Evolutionary conservation across 2,888 invertebrate genomes (phyloP).

Genomic region (Spodoptera exigua): DNA sequence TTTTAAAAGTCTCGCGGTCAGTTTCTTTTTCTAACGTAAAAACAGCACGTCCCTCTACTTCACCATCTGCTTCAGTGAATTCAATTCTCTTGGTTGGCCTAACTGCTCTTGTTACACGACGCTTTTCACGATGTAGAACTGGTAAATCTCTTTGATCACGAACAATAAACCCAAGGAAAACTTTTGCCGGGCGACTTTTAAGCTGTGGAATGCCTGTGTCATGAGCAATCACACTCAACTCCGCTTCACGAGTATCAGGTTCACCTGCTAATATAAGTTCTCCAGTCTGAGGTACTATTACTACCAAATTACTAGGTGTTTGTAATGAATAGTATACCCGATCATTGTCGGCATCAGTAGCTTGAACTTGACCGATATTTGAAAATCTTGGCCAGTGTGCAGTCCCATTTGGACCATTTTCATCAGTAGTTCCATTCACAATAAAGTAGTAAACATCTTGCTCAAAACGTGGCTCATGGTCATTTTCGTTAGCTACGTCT

Average conservation of each 20-base stretch:
- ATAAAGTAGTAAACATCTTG: constrained; percentile 94
- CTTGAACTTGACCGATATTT: constrained; percentile 95
- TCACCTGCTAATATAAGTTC: constrained; percentile 95
- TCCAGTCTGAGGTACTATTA: constrained; percentile 97
- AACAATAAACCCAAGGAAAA: constrained; percentile 92
- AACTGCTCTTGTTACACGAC: constrained; percentile 96
- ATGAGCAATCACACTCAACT: constrained; percentile 94
- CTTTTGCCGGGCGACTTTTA: constrained; percentile 92
- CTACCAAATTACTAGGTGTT: constrained; percentile 94
- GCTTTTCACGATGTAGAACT: constrained; percentile 92
- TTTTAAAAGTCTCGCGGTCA: constrained; percentile 97
- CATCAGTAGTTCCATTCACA: constrained; percentile 90
- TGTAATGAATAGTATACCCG: constrained; percentile 95
- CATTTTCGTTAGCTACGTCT: constrained; percentile 95
- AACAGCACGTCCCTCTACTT: constrained; percentile 95
- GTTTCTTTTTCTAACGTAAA: constrained; percentile 97
- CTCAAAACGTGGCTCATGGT: constrained; percentile 96
- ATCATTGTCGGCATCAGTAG: constrained; percentile 97
- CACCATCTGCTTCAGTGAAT: constrained; percentile 97
- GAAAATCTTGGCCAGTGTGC: constrained; percentile 94
- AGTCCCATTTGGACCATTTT: constrained; percentile 89
- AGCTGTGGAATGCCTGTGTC: constrained; percentile 94
- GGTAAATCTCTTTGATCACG: constrained; percentile 90
- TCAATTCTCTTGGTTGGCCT: constrained; percentile 98
- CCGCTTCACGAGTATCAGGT: constrained; percentile 91